phyloP scores from a whole-genome alignment of 92 coral and sea anemone genomes.

The Chrysogorgia sp. region DNA sequence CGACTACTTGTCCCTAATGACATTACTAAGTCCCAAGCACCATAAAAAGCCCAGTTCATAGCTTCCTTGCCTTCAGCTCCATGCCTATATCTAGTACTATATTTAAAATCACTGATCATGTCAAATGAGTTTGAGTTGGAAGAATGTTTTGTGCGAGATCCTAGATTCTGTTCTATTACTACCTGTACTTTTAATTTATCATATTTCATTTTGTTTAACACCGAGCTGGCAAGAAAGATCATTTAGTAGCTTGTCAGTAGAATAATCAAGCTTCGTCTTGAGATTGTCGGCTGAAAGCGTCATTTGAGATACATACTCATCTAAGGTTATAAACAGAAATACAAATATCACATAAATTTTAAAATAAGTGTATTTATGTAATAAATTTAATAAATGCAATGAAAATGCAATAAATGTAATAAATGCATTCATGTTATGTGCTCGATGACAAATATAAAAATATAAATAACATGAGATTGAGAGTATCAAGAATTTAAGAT shows the following conservation, averaged over 20 bases:
- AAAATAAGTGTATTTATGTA: too few species aligned
- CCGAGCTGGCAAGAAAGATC: not conserved
- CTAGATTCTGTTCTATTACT: not conserved
- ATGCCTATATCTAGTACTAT: conserved; percentile 4
- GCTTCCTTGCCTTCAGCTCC: not conserved
- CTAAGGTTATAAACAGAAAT: too few species aligned
- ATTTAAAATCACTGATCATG: not conserved
- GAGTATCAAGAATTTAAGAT: too few species aligned
- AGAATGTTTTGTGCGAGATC: conserved; percentile 1
- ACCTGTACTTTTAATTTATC: not conserved
- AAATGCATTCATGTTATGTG: not conserved
- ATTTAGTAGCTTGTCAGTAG: not conserved
- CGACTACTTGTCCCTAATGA: not conserved
- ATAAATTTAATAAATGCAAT: too few species aligned
- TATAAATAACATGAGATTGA: too few species aligned
- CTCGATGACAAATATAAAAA: not conserved
- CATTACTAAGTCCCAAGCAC: conserved; percentile 16
- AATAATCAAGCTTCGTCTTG: not conserved
- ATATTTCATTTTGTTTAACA: not conserved
- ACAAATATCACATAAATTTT: too few species aligned
- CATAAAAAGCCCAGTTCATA: conserved; percentile 12
- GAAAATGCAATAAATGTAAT: too few species aligned
- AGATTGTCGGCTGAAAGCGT: conserved; percentile 3
- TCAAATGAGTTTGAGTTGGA: conserved; percentile 1
- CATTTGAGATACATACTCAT: not conserved